Conservation (phyloP, 2,888 invertebrate genomes). For the Ectemnius continuus region DNA sequence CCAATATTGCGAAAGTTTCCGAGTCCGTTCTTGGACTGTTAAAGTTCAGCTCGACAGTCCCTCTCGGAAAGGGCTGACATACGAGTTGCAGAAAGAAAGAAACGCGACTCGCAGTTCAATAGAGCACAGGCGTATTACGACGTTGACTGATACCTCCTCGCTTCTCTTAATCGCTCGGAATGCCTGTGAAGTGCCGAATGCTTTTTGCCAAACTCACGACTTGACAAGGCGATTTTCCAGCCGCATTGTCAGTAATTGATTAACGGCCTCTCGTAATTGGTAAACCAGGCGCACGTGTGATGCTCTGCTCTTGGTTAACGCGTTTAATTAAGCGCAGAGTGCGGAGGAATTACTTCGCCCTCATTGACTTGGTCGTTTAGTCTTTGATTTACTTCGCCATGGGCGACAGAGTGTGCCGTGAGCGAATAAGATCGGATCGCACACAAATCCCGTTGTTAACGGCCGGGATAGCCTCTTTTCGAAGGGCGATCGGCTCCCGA, state of each 20-base stretch:
- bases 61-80: slow-evolving; percentile 47
- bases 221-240: too few relatives aligned
- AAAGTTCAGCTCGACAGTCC: slow-evolving; percentile 51
- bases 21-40: slow-evolving; percentile 55
- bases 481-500: slow-evolving; percentile 22
- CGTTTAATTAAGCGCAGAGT: too few relatives aligned
- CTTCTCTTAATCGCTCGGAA: background rate
- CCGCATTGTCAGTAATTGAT: too few relatives aligned
- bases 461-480: slow-evolving; percentile 21
- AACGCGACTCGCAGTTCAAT: slow-evolving; percentile 34
- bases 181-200: too few relatives aligned
- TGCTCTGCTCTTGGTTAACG: too few relatives aligned
- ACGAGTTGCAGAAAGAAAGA: slow-evolving; percentile 38
- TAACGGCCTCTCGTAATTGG: too few relatives aligned
- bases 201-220: too few relatives aligned
- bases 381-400: slow-evolving; percentile 6
- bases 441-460: slow-evolving; percentile 45
- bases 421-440: slow-evolving; percentile 38
- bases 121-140: slow-evolving; percentile 28
- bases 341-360: slow-evolving; percentile 18
- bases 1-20: slow-evolving; percentile 71
- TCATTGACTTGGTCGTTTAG: slow-evolving; percentile 8
- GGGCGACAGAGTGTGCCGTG: slow-evolving; percentile 23
- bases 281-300: too few relatives aligned
- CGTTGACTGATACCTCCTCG: slow-evolving; percentile 34